Conservation (phyloP, 2,113 vertebrate genomes). For the Salvelinus alpinus region DNA sequence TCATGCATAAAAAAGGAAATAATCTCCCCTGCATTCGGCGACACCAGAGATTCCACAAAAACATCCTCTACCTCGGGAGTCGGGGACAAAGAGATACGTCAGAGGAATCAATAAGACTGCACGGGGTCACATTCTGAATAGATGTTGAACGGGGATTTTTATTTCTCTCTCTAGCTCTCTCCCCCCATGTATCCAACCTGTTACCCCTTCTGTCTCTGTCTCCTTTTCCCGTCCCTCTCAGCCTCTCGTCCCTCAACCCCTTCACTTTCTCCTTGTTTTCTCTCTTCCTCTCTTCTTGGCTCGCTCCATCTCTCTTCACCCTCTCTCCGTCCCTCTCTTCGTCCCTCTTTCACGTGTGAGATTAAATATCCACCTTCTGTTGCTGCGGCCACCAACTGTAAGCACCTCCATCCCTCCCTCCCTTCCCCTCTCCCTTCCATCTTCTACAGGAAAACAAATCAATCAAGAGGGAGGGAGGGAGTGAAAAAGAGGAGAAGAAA, state of each 20-base stretch:
- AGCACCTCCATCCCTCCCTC: conserved; percentile 31
- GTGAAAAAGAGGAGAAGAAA: background rate
- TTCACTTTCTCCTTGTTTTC: conserved; percentile 12
- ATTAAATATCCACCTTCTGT: conserved; percentile 46
- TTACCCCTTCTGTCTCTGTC: conserved; percentile 18
- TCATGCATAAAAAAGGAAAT: background rate
- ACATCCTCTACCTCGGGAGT: background rate
- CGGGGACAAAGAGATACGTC: background rate
- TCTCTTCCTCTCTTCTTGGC: conserved; percentile 26
- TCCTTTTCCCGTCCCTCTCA: conserved; percentile 18
- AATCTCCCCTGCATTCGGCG: background rate
- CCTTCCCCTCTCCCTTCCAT: background rate
- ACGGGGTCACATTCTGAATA: too few relatives aligned
- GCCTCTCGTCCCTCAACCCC: conserved; percentile 3
- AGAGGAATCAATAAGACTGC: background rate
- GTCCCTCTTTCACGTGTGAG: conserved; percentile 25
- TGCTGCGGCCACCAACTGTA: conserved; percentile 28
- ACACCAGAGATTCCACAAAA: background rate
- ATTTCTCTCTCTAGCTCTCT: background rate
- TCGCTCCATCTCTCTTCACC: conserved; percentile 9
- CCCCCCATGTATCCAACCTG: conserved; percentile 9
- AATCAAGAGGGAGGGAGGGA: background rate
- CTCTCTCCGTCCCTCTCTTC: conserved; percentile 20
- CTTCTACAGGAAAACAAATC: conserved; percentile 29
- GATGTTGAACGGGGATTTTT: background rate